Evolutionary conservation across 2,797 vertebrate species (phyloP).

Genomic region (Chelidonichthys spinosus): DNA sequence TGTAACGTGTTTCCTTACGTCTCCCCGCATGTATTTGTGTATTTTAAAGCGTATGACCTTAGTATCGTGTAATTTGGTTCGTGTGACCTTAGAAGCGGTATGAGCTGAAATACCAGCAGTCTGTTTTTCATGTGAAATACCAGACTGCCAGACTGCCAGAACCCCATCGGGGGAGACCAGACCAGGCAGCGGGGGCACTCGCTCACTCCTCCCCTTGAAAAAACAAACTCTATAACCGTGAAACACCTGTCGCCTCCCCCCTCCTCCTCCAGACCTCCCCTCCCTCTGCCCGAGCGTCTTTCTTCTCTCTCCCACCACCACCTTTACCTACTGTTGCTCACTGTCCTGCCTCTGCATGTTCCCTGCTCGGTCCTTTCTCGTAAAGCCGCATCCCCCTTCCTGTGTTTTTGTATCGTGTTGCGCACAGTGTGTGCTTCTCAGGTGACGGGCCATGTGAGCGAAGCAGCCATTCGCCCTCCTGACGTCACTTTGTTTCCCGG

Average conservation of each 20-base stretch:
- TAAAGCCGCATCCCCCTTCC: constrained; percentile 15
- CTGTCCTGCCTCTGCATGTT: constrained; percentile 28
- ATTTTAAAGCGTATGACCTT: constrained; percentile 44
- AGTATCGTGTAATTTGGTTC: constrained; percentile 45
- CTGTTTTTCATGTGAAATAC: constrained; percentile 72
- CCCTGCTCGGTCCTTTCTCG: constrained; percentile 34
- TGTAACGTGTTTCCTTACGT: constrained; percentile 53
- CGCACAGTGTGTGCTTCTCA: constrained; percentile 9
- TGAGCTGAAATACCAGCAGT: constrained; percentile 46
- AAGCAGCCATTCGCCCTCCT: background rate
- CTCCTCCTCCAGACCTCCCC: background rate
- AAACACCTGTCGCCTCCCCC: constrained; percentile 68
- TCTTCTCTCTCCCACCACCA: constrained; percentile 15
- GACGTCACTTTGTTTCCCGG: constrained; percentile 28
- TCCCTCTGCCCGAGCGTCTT: background rate
- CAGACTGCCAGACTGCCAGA: constrained; percentile 56
- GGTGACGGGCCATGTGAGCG: constrained; percentile 13
- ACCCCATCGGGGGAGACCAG: constrained; percentile 45
- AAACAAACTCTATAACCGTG: constrained; percentile 73
- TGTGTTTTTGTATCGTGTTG: constrained; percentile 31
- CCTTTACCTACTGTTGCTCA: constrained; percentile 10
- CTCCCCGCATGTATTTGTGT: constrained; percentile 40
- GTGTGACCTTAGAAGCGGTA: constrained; percentile 57
- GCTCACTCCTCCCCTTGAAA: constrained; percentile 73
- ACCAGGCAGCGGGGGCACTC: constrained; percentile 53